Percentiles rank a stretch among this genome's conserved stretches.
Conservation (phyloP, 53 echinoderm and acorn worm species). For the Glandiceps talaboti region DNA sequence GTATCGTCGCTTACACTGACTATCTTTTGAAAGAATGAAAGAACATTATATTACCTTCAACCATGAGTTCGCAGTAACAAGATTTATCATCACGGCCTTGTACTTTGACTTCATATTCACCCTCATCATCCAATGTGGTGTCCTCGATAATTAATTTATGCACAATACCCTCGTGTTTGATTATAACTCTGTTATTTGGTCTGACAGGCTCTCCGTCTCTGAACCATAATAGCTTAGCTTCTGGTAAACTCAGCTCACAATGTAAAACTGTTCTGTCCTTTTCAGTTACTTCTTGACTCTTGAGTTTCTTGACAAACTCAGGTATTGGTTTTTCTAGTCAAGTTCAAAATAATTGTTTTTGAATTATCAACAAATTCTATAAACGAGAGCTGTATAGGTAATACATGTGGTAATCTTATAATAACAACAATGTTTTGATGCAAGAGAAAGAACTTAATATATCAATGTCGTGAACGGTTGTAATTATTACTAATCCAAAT, state of each 20-base stretch:
- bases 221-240: constrained; percentile 42
- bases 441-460: too few species aligned
- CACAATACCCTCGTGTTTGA: constrained; percentile 25
- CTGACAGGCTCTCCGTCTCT: constrained; percentile 61
- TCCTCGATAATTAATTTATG: constrained; percentile 57
- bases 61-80: neutral
- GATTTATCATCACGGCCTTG: neutral
- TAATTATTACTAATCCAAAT: too few species aligned
- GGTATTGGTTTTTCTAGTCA: constrained; percentile 67
- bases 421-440: too few species aligned
- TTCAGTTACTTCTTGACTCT: constrained; percentile 53
- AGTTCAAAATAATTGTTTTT: too few species aligned
- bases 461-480: too few species aligned
- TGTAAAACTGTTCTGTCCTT: constrained; percentile 28
- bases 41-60: neutral
- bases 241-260: constrained; percentile 27
- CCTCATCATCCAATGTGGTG: constrained; percentile 46
- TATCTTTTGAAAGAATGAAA: too few species aligned
- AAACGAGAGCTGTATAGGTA: too few species aligned
- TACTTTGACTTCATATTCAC: constrained; percentile 67
- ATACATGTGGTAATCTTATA: too few species aligned
- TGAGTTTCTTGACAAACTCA: constrained; percentile 60
- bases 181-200: constrained; percentile 35
- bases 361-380: too few species aligned
- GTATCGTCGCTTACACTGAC: too few species aligned